Percentiles rank a stretch among this genome's conserved stretches.
These are phyloP conservation scores for Hystrix cristata DNA, from an alignment of 2,113 vertebrate genomes.

Conservation along the genomic window DNA sequence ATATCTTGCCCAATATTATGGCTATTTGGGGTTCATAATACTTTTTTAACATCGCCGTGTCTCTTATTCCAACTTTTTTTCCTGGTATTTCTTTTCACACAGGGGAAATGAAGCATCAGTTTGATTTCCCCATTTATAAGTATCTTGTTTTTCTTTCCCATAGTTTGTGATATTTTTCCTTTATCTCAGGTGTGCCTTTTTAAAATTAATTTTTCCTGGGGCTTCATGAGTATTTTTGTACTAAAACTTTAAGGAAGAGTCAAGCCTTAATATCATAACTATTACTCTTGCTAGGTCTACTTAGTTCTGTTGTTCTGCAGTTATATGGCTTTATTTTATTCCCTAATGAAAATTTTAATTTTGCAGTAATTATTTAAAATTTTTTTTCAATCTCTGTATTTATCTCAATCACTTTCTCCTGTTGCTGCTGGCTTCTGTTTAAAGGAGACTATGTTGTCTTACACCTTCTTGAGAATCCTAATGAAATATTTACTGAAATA, in stretches of 20 bases:
- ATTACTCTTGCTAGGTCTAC: neutral
- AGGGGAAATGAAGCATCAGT: neutral
- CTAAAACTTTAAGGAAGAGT: neutral
- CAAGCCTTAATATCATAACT: neutral
- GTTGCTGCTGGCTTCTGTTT: neutral
- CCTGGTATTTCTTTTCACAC: neutral
- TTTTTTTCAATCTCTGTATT: neutral
- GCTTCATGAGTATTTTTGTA: neutral
- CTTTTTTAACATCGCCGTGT: neutral
- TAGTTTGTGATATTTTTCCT: neutral
- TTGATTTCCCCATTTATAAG: neutral
- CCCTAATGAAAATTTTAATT: neutral
- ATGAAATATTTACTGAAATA: constrained; percentile 21
- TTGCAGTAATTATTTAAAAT: neutral
- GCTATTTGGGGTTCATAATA: neutral
- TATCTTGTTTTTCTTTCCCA: neutral
- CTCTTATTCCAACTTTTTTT: neutral
- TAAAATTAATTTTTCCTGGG: constrained; percentile 9
- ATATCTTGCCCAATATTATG: neutral
- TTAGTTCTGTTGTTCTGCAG: neutral
- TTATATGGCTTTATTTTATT: neutral
- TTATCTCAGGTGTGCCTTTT: neutral
- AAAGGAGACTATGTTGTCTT: neutral
- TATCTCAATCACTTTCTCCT: neutral
- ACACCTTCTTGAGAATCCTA: neutral